Evolutionary conservation across 1,140 invertebrate genomes (phyloP).

Genomic region (Lordiphosa mommai): DNA sequence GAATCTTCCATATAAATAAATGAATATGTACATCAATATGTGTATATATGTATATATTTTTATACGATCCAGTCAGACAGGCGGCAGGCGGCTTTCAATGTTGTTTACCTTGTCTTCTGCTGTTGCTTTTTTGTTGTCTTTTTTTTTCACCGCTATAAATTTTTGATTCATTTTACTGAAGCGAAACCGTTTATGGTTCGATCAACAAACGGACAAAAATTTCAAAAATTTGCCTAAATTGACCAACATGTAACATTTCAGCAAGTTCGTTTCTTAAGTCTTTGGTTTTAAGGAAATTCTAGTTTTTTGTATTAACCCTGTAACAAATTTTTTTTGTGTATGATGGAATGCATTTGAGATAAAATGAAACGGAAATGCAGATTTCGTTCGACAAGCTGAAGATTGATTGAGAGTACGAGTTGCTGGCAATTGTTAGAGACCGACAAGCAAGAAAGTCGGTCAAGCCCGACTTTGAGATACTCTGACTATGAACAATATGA

Average conservation of each 20-base stretch:
- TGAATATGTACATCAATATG: slow-evolving; percentile 16
- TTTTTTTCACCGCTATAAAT: slow-evolving; percentile 13
- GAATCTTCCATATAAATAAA: slow-evolving; percentile 9
- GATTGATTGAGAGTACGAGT: slow-evolving; percentile 12
- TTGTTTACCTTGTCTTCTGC: slow-evolving; percentile 59
- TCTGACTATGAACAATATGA: too few species aligned
- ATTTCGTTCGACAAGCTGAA: slow-evolving; percentile 12
- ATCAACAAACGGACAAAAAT: slow-evolving; percentile 33
- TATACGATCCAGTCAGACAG: slow-evolving; percentile 6
- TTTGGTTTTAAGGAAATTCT: slow-evolving; percentile 74
- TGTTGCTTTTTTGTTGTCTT: slow-evolving; percentile 9
- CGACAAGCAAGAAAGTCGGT: too few species aligned
- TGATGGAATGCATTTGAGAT: slow-evolving; percentile 20
- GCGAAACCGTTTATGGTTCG: slow-evolving; percentile 39
- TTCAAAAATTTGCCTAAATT: slow-evolving; percentile 70
- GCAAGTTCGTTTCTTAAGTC: slow-evolving; percentile 71
- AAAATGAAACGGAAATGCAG: slow-evolving; percentile 46
- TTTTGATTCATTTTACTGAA: slow-evolving; percentile 13
- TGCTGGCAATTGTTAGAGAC: not conserved
- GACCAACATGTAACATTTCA: slow-evolving; percentile 13
- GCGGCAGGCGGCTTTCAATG: slow-evolving; percentile 18
- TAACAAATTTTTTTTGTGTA: slow-evolving; percentile 55
- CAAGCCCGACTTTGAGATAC: too few species aligned
- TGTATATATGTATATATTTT: slow-evolving; percentile 1
- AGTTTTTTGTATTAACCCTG: slow-evolving; percentile 55